Conservation (phyloP, 2,113 vertebrate species). For the Sylvietta virens region DNA sequence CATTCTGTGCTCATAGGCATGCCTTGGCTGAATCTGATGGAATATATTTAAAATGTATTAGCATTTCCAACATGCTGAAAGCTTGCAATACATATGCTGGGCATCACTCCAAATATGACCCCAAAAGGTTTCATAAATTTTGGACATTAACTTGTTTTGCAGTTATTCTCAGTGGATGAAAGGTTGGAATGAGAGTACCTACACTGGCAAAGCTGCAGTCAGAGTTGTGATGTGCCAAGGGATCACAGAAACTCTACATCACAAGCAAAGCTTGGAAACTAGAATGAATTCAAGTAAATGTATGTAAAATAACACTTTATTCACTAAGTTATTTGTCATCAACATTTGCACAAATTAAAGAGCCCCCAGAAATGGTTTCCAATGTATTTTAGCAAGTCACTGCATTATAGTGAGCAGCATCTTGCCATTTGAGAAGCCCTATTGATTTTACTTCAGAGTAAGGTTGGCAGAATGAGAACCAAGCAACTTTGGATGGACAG, state of each 20-base stretch:
- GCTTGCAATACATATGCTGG: neutral
- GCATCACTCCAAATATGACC: neutral
- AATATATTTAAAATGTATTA: conserved; percentile 49
- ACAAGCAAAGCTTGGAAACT: neutral
- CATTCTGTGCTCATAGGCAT: conserved; percentile 14
- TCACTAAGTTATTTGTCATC: neutral
- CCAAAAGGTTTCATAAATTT: neutral
- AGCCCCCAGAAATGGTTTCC: neutral
- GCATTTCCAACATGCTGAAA: conserved; percentile 3
- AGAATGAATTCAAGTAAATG: neutral
- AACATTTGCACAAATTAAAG: neutral
- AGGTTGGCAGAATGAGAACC: conserved; percentile 6
- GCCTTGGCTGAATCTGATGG: conserved; percentile 27
- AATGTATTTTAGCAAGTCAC: conserved; percentile 17
- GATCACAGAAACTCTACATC: neutral
- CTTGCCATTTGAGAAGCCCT: conserved; percentile 35
- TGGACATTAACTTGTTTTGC: neutral
- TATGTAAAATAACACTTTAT: neutral
- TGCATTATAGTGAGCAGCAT: neutral
- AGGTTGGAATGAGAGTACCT: neutral
- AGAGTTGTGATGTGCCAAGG: neutral
- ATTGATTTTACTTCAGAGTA: conserved; percentile 40
- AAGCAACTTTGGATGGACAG: neutral
- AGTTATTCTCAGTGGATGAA: neutral
- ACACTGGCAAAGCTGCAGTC: neutral